Conservation (phyloP, 2,113 vertebrate genomes). For the Sorex fumeus region DNA sequence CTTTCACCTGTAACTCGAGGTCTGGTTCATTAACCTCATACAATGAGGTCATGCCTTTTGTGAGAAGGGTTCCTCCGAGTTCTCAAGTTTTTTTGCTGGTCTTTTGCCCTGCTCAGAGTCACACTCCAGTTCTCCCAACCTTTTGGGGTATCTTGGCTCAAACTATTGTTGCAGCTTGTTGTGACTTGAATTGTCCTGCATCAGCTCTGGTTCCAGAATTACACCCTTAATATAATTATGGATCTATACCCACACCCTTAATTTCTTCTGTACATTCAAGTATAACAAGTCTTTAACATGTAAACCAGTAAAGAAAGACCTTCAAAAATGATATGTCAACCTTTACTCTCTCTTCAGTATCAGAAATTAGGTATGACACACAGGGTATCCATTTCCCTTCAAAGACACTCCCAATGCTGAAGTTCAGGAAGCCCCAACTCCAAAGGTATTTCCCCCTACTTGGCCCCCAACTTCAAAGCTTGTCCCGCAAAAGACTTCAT, state of each 20-base stretch:
- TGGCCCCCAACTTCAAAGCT: not conserved
- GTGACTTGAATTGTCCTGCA: not conserved
- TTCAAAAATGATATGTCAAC: not conserved
- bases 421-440: not conserved
- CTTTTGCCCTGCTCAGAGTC: not conserved
- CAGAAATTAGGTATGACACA: not conserved
- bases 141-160: not conserved
- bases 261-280: not conserved
- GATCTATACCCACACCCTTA: not conserved
- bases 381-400: not conserved
- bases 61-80: not conserved
- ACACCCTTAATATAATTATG: not conserved
- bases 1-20: not conserved
- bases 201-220: not conserved
- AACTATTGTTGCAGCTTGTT: too few relatives aligned
- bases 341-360: not conserved
- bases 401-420: not conserved
- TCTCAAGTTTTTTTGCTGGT: not conserved
- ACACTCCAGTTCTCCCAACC: not conserved
- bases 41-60: constrained; percentile 32
- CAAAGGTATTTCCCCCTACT: not conserved
- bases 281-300: not conserved
- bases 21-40: constrained; percentile 26
- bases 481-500: not conserved
- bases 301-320: not conserved